phyloP scores from a whole-genome alignment of 2,113 vertebrate genomes.

The Heterochromis multidens region DNA sequence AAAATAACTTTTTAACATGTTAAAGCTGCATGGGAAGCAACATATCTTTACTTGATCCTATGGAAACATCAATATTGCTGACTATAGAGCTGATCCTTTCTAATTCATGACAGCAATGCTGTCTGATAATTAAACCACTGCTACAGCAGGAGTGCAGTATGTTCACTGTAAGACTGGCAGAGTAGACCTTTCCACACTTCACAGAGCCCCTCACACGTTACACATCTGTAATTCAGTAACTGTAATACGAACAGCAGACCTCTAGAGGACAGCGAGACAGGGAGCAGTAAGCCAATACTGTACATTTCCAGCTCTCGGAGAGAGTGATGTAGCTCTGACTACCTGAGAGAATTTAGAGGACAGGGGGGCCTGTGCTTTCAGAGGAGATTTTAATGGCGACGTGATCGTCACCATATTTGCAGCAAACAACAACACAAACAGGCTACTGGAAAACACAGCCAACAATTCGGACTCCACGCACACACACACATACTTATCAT shows the following conservation, averaged over 20 bases:
- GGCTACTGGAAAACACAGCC: constrained; percentile 61
- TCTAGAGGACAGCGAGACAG: constrained; percentile 11
- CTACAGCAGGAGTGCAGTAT: background rate
- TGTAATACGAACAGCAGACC: constrained; percentile 10
- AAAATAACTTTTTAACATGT: background rate
- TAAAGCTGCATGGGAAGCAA: background rate
- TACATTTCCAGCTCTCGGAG: constrained; percentile 27
- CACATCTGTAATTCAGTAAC: constrained; percentile 5
- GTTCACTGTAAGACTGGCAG: background rate
- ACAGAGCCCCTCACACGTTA: constrained; percentile 41
- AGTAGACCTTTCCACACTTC: background rate
- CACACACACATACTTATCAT: constrained; percentile 46
- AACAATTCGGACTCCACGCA: constrained; percentile 53
- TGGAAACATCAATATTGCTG: constrained; percentile 40
- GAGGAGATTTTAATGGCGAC: constrained; percentile 49
- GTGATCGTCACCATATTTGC: constrained; percentile 35
- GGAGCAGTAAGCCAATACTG: constrained; percentile 28
- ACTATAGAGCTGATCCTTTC: constrained; percentile 6
- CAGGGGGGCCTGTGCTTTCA: constrained; percentile 68
- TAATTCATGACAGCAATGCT: constrained; percentile 2
- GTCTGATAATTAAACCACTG: background rate
- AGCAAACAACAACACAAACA: constrained; percentile 61
- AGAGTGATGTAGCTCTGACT: constrained; percentile 38
- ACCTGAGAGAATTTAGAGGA: constrained; percentile 61
- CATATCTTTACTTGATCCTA: constrained; percentile 21